A percentile compares a stretch with the other conserved stretches of the same genome.
phyloP scores from a whole-genome alignment of 1,140 invertebrate species.

The Scaptomyza montana region DNA sequence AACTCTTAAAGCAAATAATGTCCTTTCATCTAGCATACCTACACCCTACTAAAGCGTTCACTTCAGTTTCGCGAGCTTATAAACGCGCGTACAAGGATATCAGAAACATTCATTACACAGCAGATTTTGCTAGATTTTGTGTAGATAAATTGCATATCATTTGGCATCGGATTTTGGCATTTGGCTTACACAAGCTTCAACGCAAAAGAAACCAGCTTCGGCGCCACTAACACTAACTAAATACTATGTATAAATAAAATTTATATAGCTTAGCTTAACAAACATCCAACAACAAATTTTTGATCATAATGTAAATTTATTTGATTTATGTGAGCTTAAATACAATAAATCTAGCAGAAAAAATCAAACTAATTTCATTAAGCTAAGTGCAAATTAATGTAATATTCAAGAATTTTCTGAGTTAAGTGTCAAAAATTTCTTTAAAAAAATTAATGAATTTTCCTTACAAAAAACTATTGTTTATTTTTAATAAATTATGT shows the following conservation, averaged over 20 bases:
- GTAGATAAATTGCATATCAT: slow-evolving; percentile 80
- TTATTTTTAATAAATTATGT: no score
- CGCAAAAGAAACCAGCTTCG: neutral
- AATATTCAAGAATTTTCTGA: no score
- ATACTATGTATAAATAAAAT: neutral
- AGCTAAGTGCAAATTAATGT: slow-evolving; percentile 19
- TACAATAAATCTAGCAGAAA: slow-evolving; percentile 3
- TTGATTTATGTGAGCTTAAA: slow-evolving; percentile 36
- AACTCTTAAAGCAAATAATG: slow-evolving; percentile 81
- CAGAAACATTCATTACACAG: slow-evolving; percentile 74
- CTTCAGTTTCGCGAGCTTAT: slow-evolving; percentile 10
- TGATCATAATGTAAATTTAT: slow-evolving; percentile 35
- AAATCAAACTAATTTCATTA: slow-evolving; percentile 18
- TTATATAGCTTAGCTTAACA: slow-evolving; percentile 1
- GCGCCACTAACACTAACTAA: slow-evolving; percentile 8
- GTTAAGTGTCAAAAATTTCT: no score
- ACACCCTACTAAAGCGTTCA: slow-evolving; percentile 3
- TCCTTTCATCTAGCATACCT: slow-evolving; percentile 28
- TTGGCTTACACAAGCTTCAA: slow-evolving; percentile 12
- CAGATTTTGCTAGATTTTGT: slow-evolving; percentile 73
- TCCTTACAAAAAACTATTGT: no score
- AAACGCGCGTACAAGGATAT: slow-evolving; percentile 31
- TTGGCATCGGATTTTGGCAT: slow-evolving; percentile 66
- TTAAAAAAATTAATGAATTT: no score
- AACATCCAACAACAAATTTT: neutral